Base-by-base conservation (phyloP, 2,797 vertebrate species). In the Ceryle rudis region DNA sequence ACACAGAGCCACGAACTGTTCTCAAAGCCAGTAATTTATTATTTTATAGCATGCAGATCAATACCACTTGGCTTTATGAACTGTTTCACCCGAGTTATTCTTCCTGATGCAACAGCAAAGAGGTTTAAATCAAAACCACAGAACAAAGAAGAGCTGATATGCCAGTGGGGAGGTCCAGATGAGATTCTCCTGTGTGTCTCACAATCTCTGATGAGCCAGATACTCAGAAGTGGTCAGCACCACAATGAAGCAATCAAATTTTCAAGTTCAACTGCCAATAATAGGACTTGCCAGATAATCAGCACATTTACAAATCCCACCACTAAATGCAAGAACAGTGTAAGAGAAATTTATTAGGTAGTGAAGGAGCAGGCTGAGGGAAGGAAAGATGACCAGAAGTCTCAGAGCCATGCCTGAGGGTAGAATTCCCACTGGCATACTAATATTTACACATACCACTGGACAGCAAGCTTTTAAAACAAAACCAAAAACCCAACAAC, bases 181-280 rank as follows among this genome's bases (percentile, higher is more conserved):
- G 62, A 62, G 71, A 21, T 25, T 57, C 37, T 82, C n/a, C 73
- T 19, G 6, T 1, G 25, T 4, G 67, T 42, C 62, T 69, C 6
- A 22, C 51, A 66, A 35, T 21, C 29, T 22, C 39, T 55, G 5
- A 12, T 4, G 23, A 57, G 72, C 29, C 31, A 61, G 47, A 5
- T 11, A 29, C 69, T 65, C 55, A 1, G 49, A 35, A 65, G 60
- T 0, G 44, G 42, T 77, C 28, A 39, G 85, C 37, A 18, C 52
- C 65, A 54, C 71, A 35, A 20, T 13, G 46, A 22, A 47, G 66
- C 64, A 64, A 85, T 22, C 72, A 77, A 9, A 55, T 12, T 15
- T 58, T 42, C 3, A 4, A 12, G 2, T 39, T 4, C 11, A 18
- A 0, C 0, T 81, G 35, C 29, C 62, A 37, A 0, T 2, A 62